Conservation (phyloP, 1,140 invertebrate genomes). For the Ridgeia piscesae region DNA sequence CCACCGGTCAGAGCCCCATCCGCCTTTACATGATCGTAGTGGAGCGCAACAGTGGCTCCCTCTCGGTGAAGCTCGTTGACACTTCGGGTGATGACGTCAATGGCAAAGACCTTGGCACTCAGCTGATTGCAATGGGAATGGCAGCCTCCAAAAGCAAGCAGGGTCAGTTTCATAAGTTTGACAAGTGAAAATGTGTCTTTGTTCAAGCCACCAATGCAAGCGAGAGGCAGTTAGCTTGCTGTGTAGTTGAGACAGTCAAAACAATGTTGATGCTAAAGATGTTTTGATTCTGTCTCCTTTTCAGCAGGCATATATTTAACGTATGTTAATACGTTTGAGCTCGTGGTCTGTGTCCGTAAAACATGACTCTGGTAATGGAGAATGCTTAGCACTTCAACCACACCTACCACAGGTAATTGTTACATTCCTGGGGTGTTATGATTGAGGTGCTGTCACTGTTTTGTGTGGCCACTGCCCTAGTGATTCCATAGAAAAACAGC, state of each 20-base stretch:
- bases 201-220: too few relatives aligned
- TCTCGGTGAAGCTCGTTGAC: not conserved
- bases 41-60: not conserved
- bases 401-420: too few relatives aligned
- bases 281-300: not conserved
- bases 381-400: too few relatives aligned
- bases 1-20: not conserved
- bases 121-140: not conserved
- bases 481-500: too few relatives aligned
- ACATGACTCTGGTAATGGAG: too few relatives aligned
- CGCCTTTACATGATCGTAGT: not conserved
- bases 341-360: too few relatives aligned
- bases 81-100: not conserved
- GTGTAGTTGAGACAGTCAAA: not conserved
- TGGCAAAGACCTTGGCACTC: not conserved
- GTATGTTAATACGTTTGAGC: not conserved
- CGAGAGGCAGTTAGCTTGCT: not conserved
- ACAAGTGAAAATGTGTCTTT: too few relatives aligned
- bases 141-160: not conserved
- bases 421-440: too few relatives aligned
- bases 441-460: too few relatives aligned
- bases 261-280: too few relatives aligned
- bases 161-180: not conserved
- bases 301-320: not conserved
- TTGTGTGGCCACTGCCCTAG: too few relatives aligned